Conservation (phyloP, 2,113 vertebrate genomes). For the Podiceps cristatus region DNA sequence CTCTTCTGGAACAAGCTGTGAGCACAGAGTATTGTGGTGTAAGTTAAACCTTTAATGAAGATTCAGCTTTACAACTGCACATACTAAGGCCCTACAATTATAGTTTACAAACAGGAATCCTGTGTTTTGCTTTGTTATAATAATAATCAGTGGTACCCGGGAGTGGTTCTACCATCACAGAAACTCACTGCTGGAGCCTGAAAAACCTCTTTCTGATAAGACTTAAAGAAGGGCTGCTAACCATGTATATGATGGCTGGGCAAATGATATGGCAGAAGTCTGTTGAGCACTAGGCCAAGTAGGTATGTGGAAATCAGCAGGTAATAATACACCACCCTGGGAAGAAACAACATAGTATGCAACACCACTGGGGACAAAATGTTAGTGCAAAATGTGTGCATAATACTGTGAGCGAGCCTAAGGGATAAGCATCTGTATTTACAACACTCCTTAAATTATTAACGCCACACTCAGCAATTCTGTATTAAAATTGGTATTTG, state of each 20-base stretch:
- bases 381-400: background rate
- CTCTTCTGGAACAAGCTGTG: background rate
- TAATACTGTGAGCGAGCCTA: background rate
- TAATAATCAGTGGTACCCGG: background rate
- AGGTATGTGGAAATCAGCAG: background rate
- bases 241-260: fast-evolving
- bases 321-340: background rate
- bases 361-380: background rate
- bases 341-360: background rate
- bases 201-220: background rate
- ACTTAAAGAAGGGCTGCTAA: background rate
- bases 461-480: background rate
- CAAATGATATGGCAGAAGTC: background rate
- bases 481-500: background rate
- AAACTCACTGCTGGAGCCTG: background rate
- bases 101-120: background rate
- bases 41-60: background rate
- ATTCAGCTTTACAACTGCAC: background rate
- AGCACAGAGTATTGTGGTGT: background rate
- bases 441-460: background rate
- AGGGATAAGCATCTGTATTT: background rate
- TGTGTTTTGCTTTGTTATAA: background rate
- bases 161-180: background rate
- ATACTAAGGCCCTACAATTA: background rate
- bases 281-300: background rate